Percentiles rank a stretch among this genome's conserved stretches.
Conservation (phyloP, 2,797 vertebrate genomes). For the Chloroceryle amazona region DNA sequence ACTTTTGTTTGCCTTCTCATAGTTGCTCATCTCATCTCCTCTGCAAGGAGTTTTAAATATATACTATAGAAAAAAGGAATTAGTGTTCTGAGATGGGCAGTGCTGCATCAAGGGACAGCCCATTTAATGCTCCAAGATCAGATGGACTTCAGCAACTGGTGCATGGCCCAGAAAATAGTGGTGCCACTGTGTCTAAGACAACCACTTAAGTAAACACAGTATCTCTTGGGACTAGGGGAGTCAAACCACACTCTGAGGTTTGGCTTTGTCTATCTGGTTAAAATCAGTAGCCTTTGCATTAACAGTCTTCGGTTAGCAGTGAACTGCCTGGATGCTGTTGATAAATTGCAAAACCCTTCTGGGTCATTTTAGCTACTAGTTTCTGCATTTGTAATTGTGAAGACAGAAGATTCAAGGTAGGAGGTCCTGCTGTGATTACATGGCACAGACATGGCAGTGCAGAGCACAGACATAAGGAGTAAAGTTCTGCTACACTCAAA, state of each 20-base stretch:
- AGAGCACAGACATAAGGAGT: neutral
- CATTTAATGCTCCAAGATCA: neutral
- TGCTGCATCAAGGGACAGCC: neutral
- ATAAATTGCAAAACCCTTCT: neutral
- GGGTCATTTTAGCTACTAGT: neutral
- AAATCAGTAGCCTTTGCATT: neutral
- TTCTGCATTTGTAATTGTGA: neutral
- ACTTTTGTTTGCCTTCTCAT: neutral
- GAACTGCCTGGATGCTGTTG: neutral
- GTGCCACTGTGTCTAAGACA: neutral
- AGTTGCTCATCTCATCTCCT: neutral
- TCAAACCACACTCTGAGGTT: accelerated
- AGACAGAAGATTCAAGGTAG: neutral
- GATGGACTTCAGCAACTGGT: neutral
- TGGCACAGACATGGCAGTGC: too few relatives aligned
- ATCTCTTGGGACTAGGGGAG: neutral
- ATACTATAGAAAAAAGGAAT: neutral
- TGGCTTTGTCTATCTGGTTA: neutral
- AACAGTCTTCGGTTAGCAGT: neutral
- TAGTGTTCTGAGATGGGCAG: neutral
- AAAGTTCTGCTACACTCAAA: neutral
- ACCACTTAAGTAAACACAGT: neutral
- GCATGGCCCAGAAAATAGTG: neutral
- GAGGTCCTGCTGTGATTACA: neutral
- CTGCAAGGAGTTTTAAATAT: neutral